A percentile compares a stretch with the other conserved stretches of the same genome.
phyloP scores from a whole-genome alignment of 2,797 vertebrate species.

The Tokudaia muenninki region DNA sequence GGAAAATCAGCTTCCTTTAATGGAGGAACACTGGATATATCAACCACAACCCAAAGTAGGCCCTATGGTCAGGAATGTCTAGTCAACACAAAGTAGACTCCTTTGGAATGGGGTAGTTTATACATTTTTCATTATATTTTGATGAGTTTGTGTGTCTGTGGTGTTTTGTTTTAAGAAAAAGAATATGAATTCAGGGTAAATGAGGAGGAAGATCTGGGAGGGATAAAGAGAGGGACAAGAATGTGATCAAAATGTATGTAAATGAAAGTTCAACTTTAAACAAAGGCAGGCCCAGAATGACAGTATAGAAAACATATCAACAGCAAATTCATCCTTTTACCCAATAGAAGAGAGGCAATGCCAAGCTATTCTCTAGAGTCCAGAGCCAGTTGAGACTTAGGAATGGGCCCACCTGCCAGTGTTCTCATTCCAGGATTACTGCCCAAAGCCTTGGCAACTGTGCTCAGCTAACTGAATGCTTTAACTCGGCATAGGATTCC shows the following conservation, averaged over 20 bases:
- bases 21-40: not conserved
- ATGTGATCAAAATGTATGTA: not conserved
- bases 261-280: conserved; percentile 45
- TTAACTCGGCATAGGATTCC: conserved; percentile 68
- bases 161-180: not conserved
- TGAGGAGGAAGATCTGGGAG: not conserved
- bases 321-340: conserved; percentile 27
- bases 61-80: not conserved
- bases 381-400: conserved; percentile 27
- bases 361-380: not conserved
- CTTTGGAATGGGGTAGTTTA: not conserved
- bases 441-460: conserved; percentile 70
- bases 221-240: not conserved
- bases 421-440: conserved; percentile 41
- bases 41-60: not conserved
- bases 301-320: not conserved
- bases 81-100: not conserved
- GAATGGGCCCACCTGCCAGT: conserved; percentile 44
- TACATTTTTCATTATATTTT: not conserved
- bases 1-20: not conserved
- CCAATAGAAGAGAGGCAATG: not conserved
- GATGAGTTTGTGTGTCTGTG: not conserved
- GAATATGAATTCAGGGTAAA: not conserved
- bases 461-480: conserved; percentile 57
- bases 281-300: conserved; percentile 16